Base-by-base conservation (phyloP, 2,797 vertebrate genomes). In the Melanotaenia parkinsoni region DNA sequence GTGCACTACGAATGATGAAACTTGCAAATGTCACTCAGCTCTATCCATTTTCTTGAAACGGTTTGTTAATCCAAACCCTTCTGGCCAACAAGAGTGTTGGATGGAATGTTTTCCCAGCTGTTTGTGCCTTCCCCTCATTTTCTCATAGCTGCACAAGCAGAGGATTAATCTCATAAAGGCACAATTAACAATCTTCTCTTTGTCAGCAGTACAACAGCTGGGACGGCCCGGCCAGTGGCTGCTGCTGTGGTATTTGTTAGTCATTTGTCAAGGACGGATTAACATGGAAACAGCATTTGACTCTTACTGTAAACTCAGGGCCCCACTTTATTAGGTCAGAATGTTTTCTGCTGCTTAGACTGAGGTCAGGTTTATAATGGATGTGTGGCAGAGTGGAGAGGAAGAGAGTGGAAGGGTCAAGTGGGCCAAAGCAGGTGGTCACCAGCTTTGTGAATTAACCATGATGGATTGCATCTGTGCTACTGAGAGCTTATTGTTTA, bases 101-200 rank as follows among this genome's bases (percentile, higher is more conserved):
- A 28, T 0, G 4, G 70, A 82, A 78, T 85, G 76, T 84, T 92
- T 86, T 76, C 67, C 74, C 88, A 91, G 85, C 89, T 91, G 88
- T 88, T 90, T 76, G 61, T 60, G 13, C 59, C 67, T 77, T 72
- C 28, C 14, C 59, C 73, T 81, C 63, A 16, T 80, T 59, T 74
- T 70, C 76, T 77, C 79, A 76, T 61, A 70, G 43, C 72, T 58
- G 77, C 84, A 77, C 77, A 87, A 80, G 76, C 38, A 59, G 57
- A 16, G 63, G 70, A 88, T 88, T 87, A 79, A 91, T 88, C 79
- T 90, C 67, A 71, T 66, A 40, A 82, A 87, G 84, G 71, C 83
- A 86, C 83, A 81, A 90, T 90, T 86, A 92, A 91, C 86, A 89
- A 74, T 73, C 75, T 88, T 76, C 74, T 86, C 85, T 86, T 86